Evolutionary conservation across 92 coral and sea anemone genomes (phyloP).

Genomic region (Porites cylindrica): DNA sequence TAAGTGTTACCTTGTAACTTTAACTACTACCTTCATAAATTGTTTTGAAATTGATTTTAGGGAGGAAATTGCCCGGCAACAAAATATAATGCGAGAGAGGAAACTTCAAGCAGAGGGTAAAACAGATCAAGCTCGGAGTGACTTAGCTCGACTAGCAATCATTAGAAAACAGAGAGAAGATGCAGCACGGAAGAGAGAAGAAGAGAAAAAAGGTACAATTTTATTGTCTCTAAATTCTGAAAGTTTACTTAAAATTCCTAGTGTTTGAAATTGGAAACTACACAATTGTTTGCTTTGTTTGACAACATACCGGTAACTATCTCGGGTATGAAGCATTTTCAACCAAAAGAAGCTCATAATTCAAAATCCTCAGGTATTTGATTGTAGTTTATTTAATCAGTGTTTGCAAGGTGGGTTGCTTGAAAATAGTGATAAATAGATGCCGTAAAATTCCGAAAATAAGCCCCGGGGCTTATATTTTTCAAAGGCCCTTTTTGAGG

Average conservation of each 20-base stretch:
- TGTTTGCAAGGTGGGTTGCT: too few species aligned
- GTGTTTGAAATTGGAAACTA: not conserved
- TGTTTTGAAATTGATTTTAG: slow-evolving; percentile 34
- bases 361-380: too few species aligned
- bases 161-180: slow-evolving; percentile 93
- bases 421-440: too few species aligned
- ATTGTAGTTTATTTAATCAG: too few species aligned
- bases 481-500: too few species aligned
- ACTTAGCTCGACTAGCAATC: slow-evolving; percentile 93
- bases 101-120: slow-evolving; percentile 91
- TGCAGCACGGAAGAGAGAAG: slow-evolving; percentile 85
- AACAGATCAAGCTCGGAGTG: slow-evolving; percentile 93
- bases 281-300: not conserved
- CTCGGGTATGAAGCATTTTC: too few species aligned
- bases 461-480: too few species aligned
- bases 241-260: not conserved
- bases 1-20: too few species aligned
- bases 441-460: too few species aligned
- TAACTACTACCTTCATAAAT: not conserved
- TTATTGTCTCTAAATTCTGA: not conserved
- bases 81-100: slow-evolving; percentile 65
- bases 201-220: slow-evolving; percentile 84
- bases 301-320: too few species aligned
- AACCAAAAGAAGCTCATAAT: too few species aligned
- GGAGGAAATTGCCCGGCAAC: slow-evolving; percentile 96